Evolutionary conservation across 2,797 vertebrate genomes (phyloP).

Genomic region (Eutrigla gurnardus): DNA sequence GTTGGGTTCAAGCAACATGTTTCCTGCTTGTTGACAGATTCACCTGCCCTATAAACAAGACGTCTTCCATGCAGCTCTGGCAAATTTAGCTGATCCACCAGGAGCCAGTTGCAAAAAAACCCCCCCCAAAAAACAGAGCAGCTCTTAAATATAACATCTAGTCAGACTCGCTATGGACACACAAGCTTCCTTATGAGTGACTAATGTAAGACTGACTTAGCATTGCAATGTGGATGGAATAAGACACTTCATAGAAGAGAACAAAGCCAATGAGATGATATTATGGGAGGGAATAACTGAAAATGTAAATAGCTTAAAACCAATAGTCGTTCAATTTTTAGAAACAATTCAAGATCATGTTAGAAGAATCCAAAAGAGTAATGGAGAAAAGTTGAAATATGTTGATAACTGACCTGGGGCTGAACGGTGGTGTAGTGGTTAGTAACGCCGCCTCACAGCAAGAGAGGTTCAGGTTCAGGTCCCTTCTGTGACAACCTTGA

Average conservation of each 20-base stretch:
- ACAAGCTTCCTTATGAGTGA: neutral
- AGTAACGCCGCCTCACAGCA: no score
- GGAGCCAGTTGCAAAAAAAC: neutral
- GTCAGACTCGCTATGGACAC: neutral
- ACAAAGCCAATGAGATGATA: no score
- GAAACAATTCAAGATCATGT: neutral
- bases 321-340: neutral
- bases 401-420: neutral
- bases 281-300: no score
- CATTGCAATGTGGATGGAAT: neutral
- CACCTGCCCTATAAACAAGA: conserved; percentile 10
- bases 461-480: no score
- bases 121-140: neutral
- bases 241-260: neutral
- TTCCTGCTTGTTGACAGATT: conserved; percentile 25
- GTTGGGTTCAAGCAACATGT: conserved; percentile 2
- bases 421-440: no score
- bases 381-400: neutral
- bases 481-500: no score
- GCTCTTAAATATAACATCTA: neutral
- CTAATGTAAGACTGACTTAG: neutral
- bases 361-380: neutral
- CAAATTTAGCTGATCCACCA: conserved; percentile 11
- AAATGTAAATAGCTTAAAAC: neutral
- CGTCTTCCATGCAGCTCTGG: neutral